Evolutionary conservation across 2,797 vertebrate genomes (phyloP).

Genomic region (Meriones psammophilus): DNA sequence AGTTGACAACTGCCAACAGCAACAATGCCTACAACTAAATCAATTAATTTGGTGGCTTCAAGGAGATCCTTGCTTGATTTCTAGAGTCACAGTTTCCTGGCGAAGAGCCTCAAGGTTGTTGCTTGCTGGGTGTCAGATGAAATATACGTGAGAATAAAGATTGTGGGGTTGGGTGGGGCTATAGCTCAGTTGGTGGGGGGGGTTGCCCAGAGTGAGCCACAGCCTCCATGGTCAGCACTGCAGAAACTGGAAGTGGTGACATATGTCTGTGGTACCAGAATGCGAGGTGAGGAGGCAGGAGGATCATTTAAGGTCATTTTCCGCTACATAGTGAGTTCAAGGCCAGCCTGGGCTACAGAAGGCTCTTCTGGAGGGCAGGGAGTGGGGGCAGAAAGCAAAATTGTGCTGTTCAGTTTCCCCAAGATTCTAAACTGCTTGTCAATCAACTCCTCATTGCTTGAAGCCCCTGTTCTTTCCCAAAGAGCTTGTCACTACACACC

Average conservation of each 20-base stretch:
- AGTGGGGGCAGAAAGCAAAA: background rate
- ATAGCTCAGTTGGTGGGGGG: background rate
- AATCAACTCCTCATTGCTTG: background rate
- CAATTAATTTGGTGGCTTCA: background rate
- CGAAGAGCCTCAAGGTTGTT: slow-evolving; percentile 32
- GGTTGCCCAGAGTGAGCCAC: too few relatives aligned
- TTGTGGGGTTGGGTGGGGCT: background rate
- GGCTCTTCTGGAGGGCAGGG: background rate
- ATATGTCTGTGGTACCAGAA: background rate
- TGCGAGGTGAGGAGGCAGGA: background rate
- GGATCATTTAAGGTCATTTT: background rate
- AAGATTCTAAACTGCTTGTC: slow-evolving; percentile 32
- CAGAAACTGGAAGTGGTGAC: too few relatives aligned
- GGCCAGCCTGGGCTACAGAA: background rate
- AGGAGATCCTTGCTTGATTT: background rate
- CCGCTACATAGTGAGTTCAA: background rate
- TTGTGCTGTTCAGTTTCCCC: background rate
- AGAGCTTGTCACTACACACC: slow-evolving; percentile 1
- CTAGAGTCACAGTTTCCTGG: background rate
- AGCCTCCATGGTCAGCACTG: background rate
- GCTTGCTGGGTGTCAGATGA: background rate
- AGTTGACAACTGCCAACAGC: background rate
- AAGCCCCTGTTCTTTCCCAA: background rate
- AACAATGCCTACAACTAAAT: too few relatives aligned
- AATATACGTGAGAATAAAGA: slow-evolving; percentile 52